phyloP scores from a whole-genome alignment of 2,797 vertebrate genomes.

The Passerculus sandwichensis region DNA sequence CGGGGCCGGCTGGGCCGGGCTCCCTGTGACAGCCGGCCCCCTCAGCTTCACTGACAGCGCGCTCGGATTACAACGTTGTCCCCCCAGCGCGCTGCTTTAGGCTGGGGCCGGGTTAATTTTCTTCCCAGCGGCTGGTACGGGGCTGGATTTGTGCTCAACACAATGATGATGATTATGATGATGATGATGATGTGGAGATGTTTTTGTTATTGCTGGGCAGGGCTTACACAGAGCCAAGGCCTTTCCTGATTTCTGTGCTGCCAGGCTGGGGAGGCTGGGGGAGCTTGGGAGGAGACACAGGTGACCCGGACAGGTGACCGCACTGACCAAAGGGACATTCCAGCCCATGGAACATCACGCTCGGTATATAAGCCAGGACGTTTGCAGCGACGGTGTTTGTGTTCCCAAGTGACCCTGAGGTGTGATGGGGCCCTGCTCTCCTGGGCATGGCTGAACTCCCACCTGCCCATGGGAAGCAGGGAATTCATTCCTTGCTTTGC shows the following conservation, averaged over 20 bases:
- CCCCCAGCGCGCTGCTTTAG: neutral
- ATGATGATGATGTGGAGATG: neutral
- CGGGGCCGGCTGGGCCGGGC: neutral
- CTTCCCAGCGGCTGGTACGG: neutral
- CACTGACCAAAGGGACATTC: neutral
- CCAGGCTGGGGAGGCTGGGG: neutral
- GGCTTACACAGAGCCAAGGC: neutral
- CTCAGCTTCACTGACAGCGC: neutral
- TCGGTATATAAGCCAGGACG: fast-evolving
- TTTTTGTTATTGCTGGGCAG: neutral
- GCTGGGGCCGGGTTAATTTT: neutral
- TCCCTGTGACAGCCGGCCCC: fast-evolving
- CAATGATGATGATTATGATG: too few species aligned
- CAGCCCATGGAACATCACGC: neutral
- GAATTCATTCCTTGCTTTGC: neutral
- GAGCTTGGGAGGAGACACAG: neutral
- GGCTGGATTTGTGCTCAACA: neutral
- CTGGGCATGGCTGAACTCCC: neutral
- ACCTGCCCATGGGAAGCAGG: neutral
- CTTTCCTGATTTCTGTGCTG: neutral
- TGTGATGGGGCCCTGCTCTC: neutral
- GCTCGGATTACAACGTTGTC: fast-evolving
- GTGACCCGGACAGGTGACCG: neutral
- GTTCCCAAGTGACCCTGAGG: fast-evolving
- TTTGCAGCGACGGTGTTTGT: neutral